Conservation (phyloP, 2,797 vertebrate genomes). For the Orestias chungarensis region DNA sequence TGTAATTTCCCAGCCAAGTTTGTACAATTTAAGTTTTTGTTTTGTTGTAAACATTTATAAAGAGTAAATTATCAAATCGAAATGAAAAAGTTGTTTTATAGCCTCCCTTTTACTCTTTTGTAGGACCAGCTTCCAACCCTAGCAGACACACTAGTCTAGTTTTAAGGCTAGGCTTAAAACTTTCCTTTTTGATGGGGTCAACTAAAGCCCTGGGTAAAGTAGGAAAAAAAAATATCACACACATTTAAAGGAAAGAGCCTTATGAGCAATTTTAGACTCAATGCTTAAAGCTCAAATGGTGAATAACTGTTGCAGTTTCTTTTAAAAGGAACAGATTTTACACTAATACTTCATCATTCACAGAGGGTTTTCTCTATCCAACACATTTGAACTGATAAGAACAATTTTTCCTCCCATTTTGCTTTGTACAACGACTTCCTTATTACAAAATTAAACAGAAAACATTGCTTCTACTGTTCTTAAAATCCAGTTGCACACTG, state of each 20-base stretch:
- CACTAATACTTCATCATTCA: neutral
- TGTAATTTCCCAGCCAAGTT: too few species aligned
- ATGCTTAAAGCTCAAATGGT: neutral
- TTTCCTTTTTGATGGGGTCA: too few species aligned
- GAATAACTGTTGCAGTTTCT: neutral
- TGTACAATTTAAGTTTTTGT: too few species aligned
- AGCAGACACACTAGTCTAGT: too few species aligned
- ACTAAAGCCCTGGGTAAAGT: neutral
- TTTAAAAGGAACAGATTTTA: neutral
- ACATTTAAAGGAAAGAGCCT: neutral
- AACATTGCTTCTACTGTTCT: constrained; percentile 31
- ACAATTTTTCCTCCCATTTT: neutral
- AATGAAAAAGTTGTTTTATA: too few species aligned
- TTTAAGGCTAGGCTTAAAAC: too few species aligned
- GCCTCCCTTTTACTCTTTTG: too few species aligned
- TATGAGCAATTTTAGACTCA: neutral
- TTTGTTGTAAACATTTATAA: too few species aligned
- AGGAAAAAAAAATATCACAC: neutral
- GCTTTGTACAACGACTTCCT: constrained; percentile 55
- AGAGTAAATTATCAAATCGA: too few species aligned
- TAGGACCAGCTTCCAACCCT: too few species aligned
- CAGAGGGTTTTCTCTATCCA: neutral
- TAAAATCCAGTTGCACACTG: constrained; percentile 52
- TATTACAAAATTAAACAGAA: constrained; percentile 67
- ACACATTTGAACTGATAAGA: neutral